These are phyloP conservation scores for Phoenicopterus ruber DNA, from an alignment of 2,113 vertebrate species.

Conservation along the genomic window DNA sequence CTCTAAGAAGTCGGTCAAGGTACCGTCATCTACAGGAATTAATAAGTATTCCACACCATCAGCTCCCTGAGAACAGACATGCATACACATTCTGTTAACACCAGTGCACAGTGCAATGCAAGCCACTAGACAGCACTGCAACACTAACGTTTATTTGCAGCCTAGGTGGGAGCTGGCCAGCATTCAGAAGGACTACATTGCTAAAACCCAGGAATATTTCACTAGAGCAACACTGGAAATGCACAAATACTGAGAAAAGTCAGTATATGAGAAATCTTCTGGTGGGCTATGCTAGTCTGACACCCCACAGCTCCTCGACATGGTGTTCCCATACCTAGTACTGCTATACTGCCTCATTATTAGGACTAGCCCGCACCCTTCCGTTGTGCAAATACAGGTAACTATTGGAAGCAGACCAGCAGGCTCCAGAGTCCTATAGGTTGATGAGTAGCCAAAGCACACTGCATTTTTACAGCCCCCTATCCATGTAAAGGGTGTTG, in stretches of 20 bases:
- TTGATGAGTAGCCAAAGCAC: neutral
- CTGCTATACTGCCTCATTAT: neutral
- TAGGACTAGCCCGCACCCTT: neutral
- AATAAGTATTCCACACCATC: conserved; percentile 93
- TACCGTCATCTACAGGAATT: conserved; percentile 86
- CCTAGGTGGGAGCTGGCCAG: neutral
- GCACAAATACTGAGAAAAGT: neutral
- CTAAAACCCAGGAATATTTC: neutral
- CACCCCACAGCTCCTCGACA: neutral
- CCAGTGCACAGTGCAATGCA: neutral
- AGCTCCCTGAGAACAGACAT: conserved; percentile 78
- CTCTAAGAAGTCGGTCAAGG: conserved; percentile 87
- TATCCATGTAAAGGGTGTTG: neutral
- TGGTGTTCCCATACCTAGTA: neutral
- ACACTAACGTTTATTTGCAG: neutral
- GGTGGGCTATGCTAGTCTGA: neutral
- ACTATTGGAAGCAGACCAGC: neutral
- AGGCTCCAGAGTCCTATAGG: neutral
- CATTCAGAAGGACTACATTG: neutral
- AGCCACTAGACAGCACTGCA: neutral
- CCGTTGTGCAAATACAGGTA: neutral
- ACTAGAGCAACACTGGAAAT: neutral
- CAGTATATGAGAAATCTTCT: neutral
- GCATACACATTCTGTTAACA: neutral
- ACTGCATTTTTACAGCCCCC: neutral